A percentile compares a stretch with the other conserved stretches of the same genome.
Evolutionary conservation across 37 sponge, comb jelly and placozoan genomes (phyloP).

Genomic region (Chondrosia reniformis): DNA sequence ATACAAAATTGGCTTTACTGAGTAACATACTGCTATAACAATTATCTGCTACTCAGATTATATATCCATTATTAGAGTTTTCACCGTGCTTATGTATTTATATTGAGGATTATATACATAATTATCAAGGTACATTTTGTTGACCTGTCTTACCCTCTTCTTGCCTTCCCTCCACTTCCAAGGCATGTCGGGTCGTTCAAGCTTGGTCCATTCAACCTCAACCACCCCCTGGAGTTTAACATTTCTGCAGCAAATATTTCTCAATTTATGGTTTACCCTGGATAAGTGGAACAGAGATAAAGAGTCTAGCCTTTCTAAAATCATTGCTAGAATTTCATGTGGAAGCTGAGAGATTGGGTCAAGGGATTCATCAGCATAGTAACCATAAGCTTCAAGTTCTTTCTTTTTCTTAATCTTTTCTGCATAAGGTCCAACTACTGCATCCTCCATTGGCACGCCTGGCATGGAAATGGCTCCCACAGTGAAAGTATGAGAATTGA

Average conservation of each 20-base stretch:
- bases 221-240: conserved; percentile 44
- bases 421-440: conserved; percentile 6
- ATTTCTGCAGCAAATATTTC: conserved; percentile 35
- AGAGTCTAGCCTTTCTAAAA: conserved; percentile 41
- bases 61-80: too few species aligned
- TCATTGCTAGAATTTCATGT: conserved; percentile 22
- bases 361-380: conserved; percentile 30
- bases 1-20: too few species aligned
- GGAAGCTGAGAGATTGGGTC: conserved; percentile 64
- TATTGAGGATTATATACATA: too few species aligned
- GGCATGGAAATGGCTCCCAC: neutral
- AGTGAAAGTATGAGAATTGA: neutral
- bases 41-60: too few species aligned
- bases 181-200: neutral
- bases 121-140: too few species aligned
- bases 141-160: neutral
- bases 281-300: conserved; percentile 53
- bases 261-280: conserved; percentile 45
- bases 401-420: conserved; percentile 36
- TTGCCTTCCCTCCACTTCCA: conserved; percentile 3
- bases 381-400: conserved; percentile 55
- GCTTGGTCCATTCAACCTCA: conserved; percentile 25
- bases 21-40: too few species aligned
- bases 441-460: neutral
- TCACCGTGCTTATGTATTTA: too few species aligned